Conservation (phyloP, 2,888 invertebrate genomes). For the Agonopterix subpropinquella region DNA sequence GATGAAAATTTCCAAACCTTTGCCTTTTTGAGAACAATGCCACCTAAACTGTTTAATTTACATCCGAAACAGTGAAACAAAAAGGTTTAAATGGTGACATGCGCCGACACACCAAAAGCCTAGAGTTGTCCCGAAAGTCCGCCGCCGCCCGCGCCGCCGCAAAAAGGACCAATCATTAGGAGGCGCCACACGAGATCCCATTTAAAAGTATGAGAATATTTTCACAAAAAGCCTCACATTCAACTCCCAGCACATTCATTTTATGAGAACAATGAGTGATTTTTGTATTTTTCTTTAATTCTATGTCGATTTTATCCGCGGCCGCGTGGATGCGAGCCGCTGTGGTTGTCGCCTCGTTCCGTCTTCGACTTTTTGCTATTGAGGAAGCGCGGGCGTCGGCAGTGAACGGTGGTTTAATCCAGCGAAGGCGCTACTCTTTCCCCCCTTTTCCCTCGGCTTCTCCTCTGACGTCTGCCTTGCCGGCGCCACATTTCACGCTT, state of each 20-base stretch:
- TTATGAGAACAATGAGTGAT: conserved; percentile 76
- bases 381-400: conserved; percentile 58
- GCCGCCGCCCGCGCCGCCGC: conserved; percentile 42
- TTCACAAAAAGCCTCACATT: conserved; percentile 74
- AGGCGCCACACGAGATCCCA: conserved; percentile 75
- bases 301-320: conserved; percentile 74
- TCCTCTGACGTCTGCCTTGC: conserved; percentile 20
- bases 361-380: conserved; percentile 68
- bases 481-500: conserved; percentile 60
- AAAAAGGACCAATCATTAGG: conserved; percentile 74
- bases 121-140: conserved; percentile 50
- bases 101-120: conserved; percentile 68
- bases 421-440: conserved; percentile 40
- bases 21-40: conserved; percentile 53
- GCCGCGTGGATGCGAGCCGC: conserved; percentile 61
- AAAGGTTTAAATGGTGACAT: conserved; percentile 61
- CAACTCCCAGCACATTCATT: conserved; percentile 75
- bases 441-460: conserved; percentile 23
- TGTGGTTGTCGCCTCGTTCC: conserved; percentile 67
- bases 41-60: conserved; percentile 70
- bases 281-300: conserved; percentile 75
- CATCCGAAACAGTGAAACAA: conserved; percentile 60
- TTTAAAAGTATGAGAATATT: conserved; percentile 76
- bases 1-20: conserved; percentile 25
- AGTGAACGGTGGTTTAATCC: conserved; percentile 52